Conservation (phyloP, 2,797 vertebrate genomes). For the Notolabrus celidotus region DNA sequence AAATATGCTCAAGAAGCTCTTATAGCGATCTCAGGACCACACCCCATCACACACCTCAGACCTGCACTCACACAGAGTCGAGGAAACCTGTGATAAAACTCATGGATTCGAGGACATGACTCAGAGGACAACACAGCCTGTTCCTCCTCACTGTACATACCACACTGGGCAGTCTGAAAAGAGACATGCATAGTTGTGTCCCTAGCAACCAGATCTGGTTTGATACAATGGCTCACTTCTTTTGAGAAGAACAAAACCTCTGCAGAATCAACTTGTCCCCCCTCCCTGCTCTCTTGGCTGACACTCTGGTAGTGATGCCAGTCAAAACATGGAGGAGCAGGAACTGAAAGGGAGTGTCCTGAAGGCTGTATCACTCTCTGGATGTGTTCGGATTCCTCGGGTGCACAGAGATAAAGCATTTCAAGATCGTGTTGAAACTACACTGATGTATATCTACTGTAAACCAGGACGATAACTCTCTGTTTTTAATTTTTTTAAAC, state of each 20-base stretch:
- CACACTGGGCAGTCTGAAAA: constrained; percentile 32
- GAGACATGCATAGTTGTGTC: constrained; percentile 33
- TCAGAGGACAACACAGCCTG: constrained; percentile 16
- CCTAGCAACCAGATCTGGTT: constrained; percentile 60
- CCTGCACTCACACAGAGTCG: not conserved
- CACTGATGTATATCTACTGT: not conserved
- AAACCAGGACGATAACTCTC: not conserved
- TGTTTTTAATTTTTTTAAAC: too few species aligned
- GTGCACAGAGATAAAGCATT: constrained; percentile 3
- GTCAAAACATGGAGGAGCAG: constrained; percentile 41
- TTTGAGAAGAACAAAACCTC: constrained; percentile 33
- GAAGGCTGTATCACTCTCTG: not conserved
- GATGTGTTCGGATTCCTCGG: constrained; percentile 6
- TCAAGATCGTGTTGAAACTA: not conserved
- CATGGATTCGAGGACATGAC: constrained; percentile 14
- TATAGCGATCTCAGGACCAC: not conserved
- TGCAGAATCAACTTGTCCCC: constrained; percentile 36
- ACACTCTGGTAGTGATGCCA: constrained; percentile 28
- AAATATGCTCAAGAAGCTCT: too few species aligned
- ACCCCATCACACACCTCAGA: not conserved
- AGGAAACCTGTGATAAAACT: constrained; percentile 3
- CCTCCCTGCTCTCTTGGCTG: constrained; percentile 21
- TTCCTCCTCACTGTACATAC: constrained; percentile 31
- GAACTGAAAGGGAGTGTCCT: constrained; percentile 33
- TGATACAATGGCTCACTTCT: constrained; percentile 58